Percentiles rank a stretch among this genome's conserved stretches.
Evolutionary conservation across 1,140 invertebrate species (phyloP).

Genomic region (Lycorma delicatula): DNA sequence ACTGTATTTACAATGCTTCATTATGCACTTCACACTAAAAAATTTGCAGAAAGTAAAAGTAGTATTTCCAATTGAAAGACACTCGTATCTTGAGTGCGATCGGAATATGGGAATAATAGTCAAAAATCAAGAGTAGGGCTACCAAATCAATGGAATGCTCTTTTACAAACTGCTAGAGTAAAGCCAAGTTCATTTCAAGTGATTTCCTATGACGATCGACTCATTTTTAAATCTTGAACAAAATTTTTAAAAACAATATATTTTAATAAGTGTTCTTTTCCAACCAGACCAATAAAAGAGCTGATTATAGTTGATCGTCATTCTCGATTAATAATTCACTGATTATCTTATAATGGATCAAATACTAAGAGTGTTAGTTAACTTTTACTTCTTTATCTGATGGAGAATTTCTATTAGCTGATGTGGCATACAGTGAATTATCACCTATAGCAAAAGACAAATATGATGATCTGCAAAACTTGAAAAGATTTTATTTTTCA

Average conservation of each 20-base stretch:
- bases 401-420: slow-evolving; percentile 6
- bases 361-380: slow-evolving; percentile 9
- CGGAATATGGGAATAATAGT: slow-evolving; percentile 16
- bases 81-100: slow-evolving; percentile 25
- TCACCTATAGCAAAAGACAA: slow-evolving; percentile 5
- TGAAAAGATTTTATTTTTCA: slow-evolving; percentile 12
- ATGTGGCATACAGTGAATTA: not conserved
- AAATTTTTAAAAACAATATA: too few relatives aligned
- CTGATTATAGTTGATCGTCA: slow-evolving; percentile 4
- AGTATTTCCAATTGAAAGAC: slow-evolving; percentile 22
- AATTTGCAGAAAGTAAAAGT: slow-evolving; percentile 17
- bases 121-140: slow-evolving; percentile 13
- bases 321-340: slow-evolving; percentile 6
- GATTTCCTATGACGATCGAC: slow-evolving; percentile 7
- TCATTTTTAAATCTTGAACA: too few relatives aligned
- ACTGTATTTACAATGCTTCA: not conserved
- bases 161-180: slow-evolving; percentile 3
- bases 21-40: slow-evolving; percentile 20
- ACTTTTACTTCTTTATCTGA: not conserved
- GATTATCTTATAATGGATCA: slow-evolving; percentile 11
- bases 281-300: slow-evolving; percentile 10
- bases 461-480: slow-evolving; percentile 9
- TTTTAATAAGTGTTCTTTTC: slow-evolving; percentile 9
- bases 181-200: slow-evolving; percentile 11
- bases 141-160: slow-evolving; percentile 7